Conservation (phyloP, 2,113 vertebrate species). For the Cyprinus carpio region DNA sequence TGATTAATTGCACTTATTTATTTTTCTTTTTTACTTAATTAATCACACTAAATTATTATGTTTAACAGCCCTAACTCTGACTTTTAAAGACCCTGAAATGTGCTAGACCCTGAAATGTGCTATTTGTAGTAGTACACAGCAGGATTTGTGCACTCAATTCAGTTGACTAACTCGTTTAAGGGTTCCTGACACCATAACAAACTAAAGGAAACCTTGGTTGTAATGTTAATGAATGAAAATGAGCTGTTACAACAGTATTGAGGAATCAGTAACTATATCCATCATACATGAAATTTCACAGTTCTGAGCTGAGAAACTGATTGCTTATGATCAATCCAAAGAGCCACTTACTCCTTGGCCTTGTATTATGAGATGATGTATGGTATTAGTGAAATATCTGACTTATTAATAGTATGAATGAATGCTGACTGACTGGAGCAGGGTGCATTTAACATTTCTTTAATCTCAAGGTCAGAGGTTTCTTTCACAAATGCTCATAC, state of each 20-base stretch:
- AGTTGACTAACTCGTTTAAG: neutral
- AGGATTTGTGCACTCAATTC: neutral
- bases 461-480: slow-evolving; percentile 21
- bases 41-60: neutral
- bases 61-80: neutral
- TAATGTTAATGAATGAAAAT: neutral
- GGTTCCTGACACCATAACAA: neutral
- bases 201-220: neutral
- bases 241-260: neutral
- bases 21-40: neutral
- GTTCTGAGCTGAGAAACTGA: neutral
- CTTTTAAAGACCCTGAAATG: neutral
- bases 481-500: slow-evolving; percentile 18
- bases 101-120: no score
- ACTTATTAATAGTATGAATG: neutral
- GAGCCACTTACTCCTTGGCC: neutral
- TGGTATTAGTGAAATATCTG: neutral
- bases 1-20: neutral
- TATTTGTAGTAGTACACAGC: neutral
- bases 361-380: slow-evolving; percentile 5
- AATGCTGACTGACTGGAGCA: neutral
- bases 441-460: neutral
- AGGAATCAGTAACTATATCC: neutral
- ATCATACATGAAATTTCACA: neutral
- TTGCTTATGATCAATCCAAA: neutral